phyloP scores from a whole-genome alignment of 2,888 invertebrate genomes.

The Parochlus steinenii region DNA sequence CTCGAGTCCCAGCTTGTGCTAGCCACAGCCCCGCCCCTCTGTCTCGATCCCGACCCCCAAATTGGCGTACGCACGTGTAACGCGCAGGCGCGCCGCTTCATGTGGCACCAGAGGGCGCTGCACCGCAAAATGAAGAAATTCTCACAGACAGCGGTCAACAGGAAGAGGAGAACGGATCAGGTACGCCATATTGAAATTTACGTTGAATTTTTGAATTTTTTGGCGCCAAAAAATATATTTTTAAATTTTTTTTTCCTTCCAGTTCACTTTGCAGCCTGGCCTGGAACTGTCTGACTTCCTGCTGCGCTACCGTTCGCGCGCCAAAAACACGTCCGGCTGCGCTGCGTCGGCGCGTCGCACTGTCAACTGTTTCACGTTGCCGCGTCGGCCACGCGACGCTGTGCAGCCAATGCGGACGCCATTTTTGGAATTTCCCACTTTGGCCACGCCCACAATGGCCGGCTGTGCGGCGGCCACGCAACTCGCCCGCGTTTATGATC shows the following conservation, averaged over 20 bases:
- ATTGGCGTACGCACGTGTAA: constrained; percentile 61
- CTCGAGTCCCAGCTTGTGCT: constrained; percentile 74
- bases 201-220: no score
- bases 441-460: constrained; percentile 38
- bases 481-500: constrained; percentile 30
- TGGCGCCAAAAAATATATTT: no score
- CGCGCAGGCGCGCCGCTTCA: constrained; percentile 53
- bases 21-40: constrained; percentile 72
- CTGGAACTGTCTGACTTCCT: constrained; percentile 43
- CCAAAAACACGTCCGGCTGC: no score
- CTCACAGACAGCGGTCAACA: constrained; percentile 66
- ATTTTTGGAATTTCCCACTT: constrained; percentile 39
- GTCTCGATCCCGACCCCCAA: constrained; percentile 74
- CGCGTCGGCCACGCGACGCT: constrained; percentile 32
- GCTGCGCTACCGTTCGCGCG: constrained; percentile 24
- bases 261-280: constrained; percentile 61
- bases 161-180: constrained; percentile 78
- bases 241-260: no score
- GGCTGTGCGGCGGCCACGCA: constrained; percentile 27
- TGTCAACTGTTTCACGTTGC: constrained; percentile 24
- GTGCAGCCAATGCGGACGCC: constrained; percentile 47
- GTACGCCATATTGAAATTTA: no score
- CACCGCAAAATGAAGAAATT: constrained; percentile 59
- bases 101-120: constrained; percentile 57
- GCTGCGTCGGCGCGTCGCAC: no score